Base-by-base conservation (phyloP, 1,140 invertebrate species). In the Dolichoris vasculosae region DNA sequence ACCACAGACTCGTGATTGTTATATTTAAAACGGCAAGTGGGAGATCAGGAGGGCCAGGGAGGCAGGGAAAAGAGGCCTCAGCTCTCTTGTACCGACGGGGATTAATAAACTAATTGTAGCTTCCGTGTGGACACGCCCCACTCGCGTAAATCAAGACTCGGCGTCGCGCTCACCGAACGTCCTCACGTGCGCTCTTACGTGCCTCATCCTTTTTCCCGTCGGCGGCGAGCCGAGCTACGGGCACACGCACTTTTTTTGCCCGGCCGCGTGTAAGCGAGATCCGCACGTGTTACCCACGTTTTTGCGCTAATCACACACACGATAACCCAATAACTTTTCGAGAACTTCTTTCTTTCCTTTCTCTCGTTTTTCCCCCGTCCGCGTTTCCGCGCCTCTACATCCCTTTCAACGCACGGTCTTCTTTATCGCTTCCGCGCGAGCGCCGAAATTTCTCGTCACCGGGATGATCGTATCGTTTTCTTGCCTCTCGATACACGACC, bases 71-170 rank as follows among this genome's bases (percentile, higher is more conserved):
- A n/a, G 75, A 69, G 77, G 87, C 86, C 87, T 73, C 55, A 3
- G 55, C 35, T 38, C 40, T 23, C 38, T 40, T 30, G 69, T 40
- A 64, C 80, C 26, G 69, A 67, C 43, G 69, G 80, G 35, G 64
- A 93, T 92, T 92, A 93, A 93, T 92, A 92, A 93, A 92, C 92
- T 92, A 93, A 93, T 92, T 93, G 92, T 88, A 89, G 91, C 92
- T 93, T 91, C 92, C 89, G 91, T 90, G 84, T 85, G 85, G 90
- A 79, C 90, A 91, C 91, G 91, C 91, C 92, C 89, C 87, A 88
- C 89, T 89, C 90, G 87, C 91, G 91, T 93, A 92, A 93, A 93
- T 93, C 92, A 93, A 92, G 91, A 90, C 89, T 87, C 84, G 87
- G 78, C 87, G 88, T 89, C 82, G 87, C 67, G 48, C 48, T 9